Evolutionary conservation across 2,888 invertebrate species (phyloP), one percentile per base, ranked within the genome.

Genomic region (Lamellibrachia columna): DNA sequence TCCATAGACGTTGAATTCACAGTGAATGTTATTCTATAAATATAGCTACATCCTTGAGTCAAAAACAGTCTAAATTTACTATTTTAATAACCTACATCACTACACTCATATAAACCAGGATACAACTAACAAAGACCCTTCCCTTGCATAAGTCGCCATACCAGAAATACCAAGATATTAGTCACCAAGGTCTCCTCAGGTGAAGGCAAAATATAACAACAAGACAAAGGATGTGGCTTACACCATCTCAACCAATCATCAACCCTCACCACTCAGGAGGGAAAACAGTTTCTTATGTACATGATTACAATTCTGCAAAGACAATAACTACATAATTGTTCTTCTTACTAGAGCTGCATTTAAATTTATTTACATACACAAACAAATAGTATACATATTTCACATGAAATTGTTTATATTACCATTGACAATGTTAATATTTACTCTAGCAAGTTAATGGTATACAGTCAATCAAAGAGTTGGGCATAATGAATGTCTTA

Each of bases 101-200:
- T 22, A 75, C 75, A 75, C 75, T 75, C n/a, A n/a, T 22, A 11
- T 75, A 75, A 75, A 75, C 75, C 75, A 75, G 75, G 75, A 75
- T 75, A 15, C 75, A 75, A 75, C 75, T 22, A 75, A 75, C 75
- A 75, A 75, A 75, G 75, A n/a, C 75, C 75, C 22, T 75, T 75
- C 75, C 75, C 22, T n/a, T 22, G 15, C 15, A 22, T 22, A 75
- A 75, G 75, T 75, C 75, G 15, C 58, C 75, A 75, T 75, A 15
- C 75, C 75, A 75, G 75, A 75, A 75, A 75, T 75, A 75, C 75
- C 75, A 75, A 75, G 75, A 75, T 15, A 15, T 75, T 75, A 75
- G 75, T 75, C 75, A 75, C 75, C 75, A 2, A 6, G 75, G 75
- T 75, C 75, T 75, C 15, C 15, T 11, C 22, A 0, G 75, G 22